Percentiles rank a stretch among this genome's conserved stretches.
Evolutionary conservation across 1,140 invertebrate genomes (phyloP).

Genomic region (Ceratina australensis): DNA sequence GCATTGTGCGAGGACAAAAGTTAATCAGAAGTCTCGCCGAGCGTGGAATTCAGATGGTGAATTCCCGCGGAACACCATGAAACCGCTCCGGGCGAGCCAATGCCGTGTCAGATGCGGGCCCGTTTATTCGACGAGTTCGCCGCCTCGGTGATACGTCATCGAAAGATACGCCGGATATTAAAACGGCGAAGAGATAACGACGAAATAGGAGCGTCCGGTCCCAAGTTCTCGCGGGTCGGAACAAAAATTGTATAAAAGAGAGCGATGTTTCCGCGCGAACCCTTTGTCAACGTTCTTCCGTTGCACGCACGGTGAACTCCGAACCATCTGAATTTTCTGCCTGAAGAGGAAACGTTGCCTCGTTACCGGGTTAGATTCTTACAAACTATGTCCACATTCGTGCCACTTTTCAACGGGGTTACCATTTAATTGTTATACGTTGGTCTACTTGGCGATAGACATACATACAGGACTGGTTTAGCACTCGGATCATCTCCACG

Average conservation of each 20-base stretch:
- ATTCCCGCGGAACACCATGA: slow-evolving; percentile 41
- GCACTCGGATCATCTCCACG: too few species aligned
- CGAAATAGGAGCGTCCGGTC: background rate
- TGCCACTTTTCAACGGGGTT: background rate
- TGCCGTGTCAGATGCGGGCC: background rate
- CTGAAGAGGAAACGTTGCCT: slow-evolving; percentile 1
- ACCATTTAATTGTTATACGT: too few species aligned
- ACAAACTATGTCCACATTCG: background rate
- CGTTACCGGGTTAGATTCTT: background rate
- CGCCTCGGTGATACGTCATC: slow-evolving; percentile 51
- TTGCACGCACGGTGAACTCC: background rate
- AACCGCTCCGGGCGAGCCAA: slow-evolving; percentile 25
- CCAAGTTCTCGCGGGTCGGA: background rate
- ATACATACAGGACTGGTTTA: too few species aligned
- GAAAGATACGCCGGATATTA: slow-evolving; percentile 29
- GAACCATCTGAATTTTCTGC: slow-evolving; percentile 4
- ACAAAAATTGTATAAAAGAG: background rate
- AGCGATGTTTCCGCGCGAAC: background rate
- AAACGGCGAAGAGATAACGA: slow-evolving; percentile 41
- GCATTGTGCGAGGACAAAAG: slow-evolving; percentile 15
- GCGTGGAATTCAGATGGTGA: slow-evolving; percentile 36
- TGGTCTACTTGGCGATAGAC: too few species aligned
- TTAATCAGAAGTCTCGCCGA: slow-evolving; percentile 48
- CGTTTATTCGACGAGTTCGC: slow-evolving; percentile 40
- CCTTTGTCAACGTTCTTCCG: background rate